These are phyloP conservation scores for Caenorhabditis becei DNA, from an alignment of 2,888 invertebrate genomes.

Conservation along the genomic window DNA sequence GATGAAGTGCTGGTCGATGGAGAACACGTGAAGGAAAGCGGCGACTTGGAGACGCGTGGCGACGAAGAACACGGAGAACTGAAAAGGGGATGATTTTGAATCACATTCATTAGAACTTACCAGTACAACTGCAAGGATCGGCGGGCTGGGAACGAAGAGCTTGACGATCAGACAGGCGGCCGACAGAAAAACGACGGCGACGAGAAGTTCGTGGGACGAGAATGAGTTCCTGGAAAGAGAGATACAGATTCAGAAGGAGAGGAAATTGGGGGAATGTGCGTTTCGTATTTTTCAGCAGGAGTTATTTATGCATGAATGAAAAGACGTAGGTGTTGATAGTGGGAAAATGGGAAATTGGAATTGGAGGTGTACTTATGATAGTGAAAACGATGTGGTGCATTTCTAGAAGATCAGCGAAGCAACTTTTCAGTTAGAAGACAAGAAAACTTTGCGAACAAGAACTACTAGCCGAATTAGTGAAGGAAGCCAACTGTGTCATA, in stretches of 20 bases:
- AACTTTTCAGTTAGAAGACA: no score
- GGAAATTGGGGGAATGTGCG: no score
- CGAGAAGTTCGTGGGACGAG: conserved; percentile 7
- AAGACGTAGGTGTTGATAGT: background rate
- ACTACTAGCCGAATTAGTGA: no score
- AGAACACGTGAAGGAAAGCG: conserved; percentile 12
- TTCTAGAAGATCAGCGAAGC: no score
- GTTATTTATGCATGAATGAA: no score
- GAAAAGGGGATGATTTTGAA: conserved; percentile 9
- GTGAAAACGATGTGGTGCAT: no score
- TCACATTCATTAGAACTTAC: background rate
- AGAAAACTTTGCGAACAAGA: no score
- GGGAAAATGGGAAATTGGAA: background rate
- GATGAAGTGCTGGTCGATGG: background rate
- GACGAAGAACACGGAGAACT: conserved; percentile 31
- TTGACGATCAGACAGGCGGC: background rate
- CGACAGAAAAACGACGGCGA: background rate
- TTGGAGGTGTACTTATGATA: conserved; percentile 6
- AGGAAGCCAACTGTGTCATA: background rate
- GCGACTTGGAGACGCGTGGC: conserved; percentile 23
- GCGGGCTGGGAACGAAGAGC: conserved; percentile 17
- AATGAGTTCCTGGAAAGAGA: conserved; percentile 27
- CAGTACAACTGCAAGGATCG: background rate
- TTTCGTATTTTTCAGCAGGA: no score
- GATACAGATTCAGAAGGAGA: no score